Evolutionary conservation across 2,888 invertebrate genomes (phyloP).

Genomic region (Meandrusa payeni): DNA sequence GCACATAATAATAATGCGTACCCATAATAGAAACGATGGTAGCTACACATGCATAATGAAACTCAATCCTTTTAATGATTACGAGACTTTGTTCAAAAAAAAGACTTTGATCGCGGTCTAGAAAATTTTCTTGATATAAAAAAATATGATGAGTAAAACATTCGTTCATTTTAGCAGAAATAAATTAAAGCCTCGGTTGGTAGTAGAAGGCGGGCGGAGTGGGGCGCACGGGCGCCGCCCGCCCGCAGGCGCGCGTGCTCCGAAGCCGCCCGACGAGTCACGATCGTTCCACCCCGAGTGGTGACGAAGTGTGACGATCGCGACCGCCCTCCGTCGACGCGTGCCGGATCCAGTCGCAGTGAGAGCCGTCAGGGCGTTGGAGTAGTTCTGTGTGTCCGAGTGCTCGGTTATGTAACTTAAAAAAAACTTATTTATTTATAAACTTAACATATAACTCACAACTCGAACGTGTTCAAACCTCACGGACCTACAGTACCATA

Average conservation of each 20-base stretch:
- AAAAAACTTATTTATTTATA: constrained; percentile 76
- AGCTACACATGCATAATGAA: background rate
- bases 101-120: constrained; percentile 3
- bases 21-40: background rate
- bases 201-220: constrained; percentile 53
- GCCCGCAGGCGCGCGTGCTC: constrained; percentile 76
- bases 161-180: constrained; percentile 50
- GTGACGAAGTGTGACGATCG: constrained; percentile 76
- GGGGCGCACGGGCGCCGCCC: constrained; percentile 59
- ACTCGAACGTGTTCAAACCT: constrained; percentile 26
- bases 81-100: constrained; percentile 3
- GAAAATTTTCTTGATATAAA: constrained; percentile 16
- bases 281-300: constrained; percentile 74
- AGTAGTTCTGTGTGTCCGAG: constrained; percentile 62
- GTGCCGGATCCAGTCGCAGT: constrained; percentile 75
- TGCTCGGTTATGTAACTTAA: constrained; percentile 76
- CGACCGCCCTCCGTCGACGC: constrained; percentile 72
- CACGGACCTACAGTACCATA: constrained; percentile 26
- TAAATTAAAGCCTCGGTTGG: constrained; percentile 61
- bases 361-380: constrained; percentile 74
- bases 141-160: constrained; percentile 24
- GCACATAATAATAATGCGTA: background rate
- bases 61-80: constrained; percentile 1
- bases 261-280: constrained; percentile 70
- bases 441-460: constrained; percentile 52